These are phyloP conservation scores for Lepilemur septentrionalis DNA, from an alignment of 2,797 vertebrate genomes.

Conservation along the genomic window DNA sequence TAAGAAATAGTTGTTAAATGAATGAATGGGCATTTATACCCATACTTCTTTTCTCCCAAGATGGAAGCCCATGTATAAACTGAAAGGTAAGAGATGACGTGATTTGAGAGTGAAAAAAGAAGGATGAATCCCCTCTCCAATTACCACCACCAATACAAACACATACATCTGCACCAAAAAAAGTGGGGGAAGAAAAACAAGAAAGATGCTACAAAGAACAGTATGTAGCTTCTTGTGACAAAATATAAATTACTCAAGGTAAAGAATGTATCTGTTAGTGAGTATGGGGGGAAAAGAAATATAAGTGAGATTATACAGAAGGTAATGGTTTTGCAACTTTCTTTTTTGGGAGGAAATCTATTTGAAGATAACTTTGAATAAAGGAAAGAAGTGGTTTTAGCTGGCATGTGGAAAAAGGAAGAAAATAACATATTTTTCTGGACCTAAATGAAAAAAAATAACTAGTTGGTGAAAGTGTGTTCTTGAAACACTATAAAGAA, in stretches of 20 bases:
- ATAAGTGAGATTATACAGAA: background rate
- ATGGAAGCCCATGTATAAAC: background rate
- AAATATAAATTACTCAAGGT: background rate
- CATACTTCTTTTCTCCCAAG: background rate
- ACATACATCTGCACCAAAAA: background rate
- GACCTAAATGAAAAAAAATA: conserved; percentile 27
- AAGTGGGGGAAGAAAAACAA: background rate
- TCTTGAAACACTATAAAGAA: conserved; percentile 30
- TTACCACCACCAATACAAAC: background rate
- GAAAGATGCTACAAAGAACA: background rate
- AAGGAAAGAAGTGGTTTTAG: conserved; percentile 53
- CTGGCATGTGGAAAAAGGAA: conserved; percentile 47
- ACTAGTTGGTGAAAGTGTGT: conserved; percentile 46
- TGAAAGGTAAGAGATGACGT: background rate
- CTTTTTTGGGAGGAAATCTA: background rate
- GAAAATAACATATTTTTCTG: conserved; percentile 47
- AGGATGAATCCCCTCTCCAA: background rate
- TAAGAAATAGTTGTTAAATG: background rate
- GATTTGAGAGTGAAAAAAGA: background rate
- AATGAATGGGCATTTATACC: background rate
- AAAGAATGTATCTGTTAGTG: background rate
- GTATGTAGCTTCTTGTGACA: background rate
- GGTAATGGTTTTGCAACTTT: background rate
- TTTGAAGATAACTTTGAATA: conserved; percentile 54
- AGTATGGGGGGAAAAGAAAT: background rate